Base-by-base conservation (phyloP, 1,140 invertebrate species). In the Nasonia longicornis region DNA sequence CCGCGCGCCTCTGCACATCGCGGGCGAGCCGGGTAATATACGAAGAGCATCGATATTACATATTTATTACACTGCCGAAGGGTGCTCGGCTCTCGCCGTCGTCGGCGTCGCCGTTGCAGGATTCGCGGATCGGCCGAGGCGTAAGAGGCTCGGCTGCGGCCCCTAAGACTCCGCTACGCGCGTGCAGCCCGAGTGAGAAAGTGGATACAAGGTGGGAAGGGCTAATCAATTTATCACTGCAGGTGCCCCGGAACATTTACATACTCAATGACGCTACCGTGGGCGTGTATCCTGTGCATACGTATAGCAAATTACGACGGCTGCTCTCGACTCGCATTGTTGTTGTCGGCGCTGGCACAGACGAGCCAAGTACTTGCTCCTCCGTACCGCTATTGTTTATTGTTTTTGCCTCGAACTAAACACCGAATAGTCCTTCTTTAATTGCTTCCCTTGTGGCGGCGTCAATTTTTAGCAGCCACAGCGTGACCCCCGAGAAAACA, bases 151-250 rank as follows among this genome's bases (percentile, higher is more conserved):
- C 20, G 48, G 3, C 48, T 52, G 14, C 12, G 48, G 52, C 52
- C 52, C 52, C 16, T 58, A 20, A 77, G 26, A 31, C 29, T 42
- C 38, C 38, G 38, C 6, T 42, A 10, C 38, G 8, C 38, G 8
- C 38, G 10, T 42, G 38, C 38, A 42, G 38, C 38, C 38, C 48
- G 38, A n/a, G 45, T 12, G 66, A 29, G 35, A 31, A 16, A 67
- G 67, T 58, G 76, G 63, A 72, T 73, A 78, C 69, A 63, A 72
- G 70, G 66, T 48, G 42, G 35, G n/a, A 66, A 71, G 76, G 73
- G 83, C 82, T 87, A 87, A 87, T 87, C 87, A 88, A 90, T 90
- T 89, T 89, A 89, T 89, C 88, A 87, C 88, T 87, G 85, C 87
- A 87, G 86, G 86, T 88, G 87, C 86, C 83, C 86, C 82, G 83